Base-by-base conservation (phyloP, 92 coral and sea anemone species). In the Epizoanthus stellaris region DNA sequence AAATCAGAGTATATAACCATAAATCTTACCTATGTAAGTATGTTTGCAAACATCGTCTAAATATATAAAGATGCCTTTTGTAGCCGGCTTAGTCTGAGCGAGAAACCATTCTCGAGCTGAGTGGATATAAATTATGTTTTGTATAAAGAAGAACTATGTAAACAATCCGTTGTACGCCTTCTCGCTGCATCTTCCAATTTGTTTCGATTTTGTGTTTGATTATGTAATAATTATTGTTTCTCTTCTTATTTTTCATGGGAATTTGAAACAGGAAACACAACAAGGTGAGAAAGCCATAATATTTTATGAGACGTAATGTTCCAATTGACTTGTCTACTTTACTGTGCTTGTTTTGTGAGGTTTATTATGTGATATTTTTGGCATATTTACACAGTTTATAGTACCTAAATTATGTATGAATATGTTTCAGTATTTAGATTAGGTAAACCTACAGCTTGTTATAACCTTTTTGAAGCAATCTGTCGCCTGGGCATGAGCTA, bases 161-260 rank as follows among this genome's bases (percentile, higher is more conserved):
- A 74, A 74, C 80, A 74, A 54, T 2, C 80, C 38, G 82, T 38
- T 19, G n/a, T 52, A 76, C 40, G 39, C 20, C 47, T 13, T 21
- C 80, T 53, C 45, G 42, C 65, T 15, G 15, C 38, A 13, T 16
- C 56, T 67, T 76, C 45, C 19, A 76, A 39, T 76, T 34, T 57
- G 52, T 52, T 57, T 75, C n/a, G 67, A 57, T 16, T 75, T 34
- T 30, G 45, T 38, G 38, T 53, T 60, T 59, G 25, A 76, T 76
- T 62, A 40, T 39, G 19, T 76, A 67, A 43, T 76, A 76, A 59
- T 76, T 60, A 38, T 59, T 59, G 17, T 60, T 75, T 76, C 60
- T 47, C n/a, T 76, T 76, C 57, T 25, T 76, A 47, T 25, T 59
- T 63, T 76, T 76, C 49, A 40, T 36, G 43, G 39, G 12, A 14